Conservation (phyloP, 2,797 vertebrate genomes). For the Molossus molossus region DNA sequence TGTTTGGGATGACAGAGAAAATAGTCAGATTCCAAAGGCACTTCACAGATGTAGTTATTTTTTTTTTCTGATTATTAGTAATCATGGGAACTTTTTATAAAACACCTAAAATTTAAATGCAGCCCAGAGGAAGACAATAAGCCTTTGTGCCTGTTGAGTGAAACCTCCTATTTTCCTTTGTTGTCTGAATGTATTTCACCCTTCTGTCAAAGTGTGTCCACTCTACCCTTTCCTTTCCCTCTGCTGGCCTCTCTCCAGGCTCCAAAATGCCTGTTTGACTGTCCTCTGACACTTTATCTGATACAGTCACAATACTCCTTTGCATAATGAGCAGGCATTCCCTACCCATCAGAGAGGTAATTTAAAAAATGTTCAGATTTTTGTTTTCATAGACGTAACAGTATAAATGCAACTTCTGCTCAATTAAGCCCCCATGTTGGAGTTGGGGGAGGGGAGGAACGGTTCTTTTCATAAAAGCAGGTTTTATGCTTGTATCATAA, state of each 20-base stretch:
- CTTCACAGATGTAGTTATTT: conserved; percentile 39
- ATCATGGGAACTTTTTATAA: conserved; percentile 78
- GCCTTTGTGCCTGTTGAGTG: conserved; percentile 86
- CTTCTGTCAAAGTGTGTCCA: conserved; percentile 88
- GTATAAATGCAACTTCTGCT: conserved; percentile 88
- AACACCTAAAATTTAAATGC: conserved; percentile 74
- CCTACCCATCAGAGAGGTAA: conserved; percentile 86
- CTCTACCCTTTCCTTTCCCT: conserved; percentile 79
- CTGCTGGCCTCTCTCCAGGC: conserved; percentile 83
- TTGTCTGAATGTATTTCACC: conserved; percentile 87
- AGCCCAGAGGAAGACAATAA: conserved; percentile 57
- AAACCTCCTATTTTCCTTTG: conserved; percentile 87
- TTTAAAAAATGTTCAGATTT: conserved; percentile 87
- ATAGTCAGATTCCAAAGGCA: conserved; percentile 18
- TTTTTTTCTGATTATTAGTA: conserved; percentile 39
- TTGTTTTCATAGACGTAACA: conserved; percentile 86
- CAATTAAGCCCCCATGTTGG: conserved; percentile 87
- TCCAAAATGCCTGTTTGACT: conserved; percentile 82
- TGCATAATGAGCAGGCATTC: conserved; percentile 76
- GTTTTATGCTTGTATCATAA: conserved; percentile 71
- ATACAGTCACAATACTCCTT: conserved; percentile 83
- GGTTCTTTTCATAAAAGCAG: conserved; percentile 45
- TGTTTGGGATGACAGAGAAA: conserved; percentile 63
- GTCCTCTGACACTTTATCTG: conserved; percentile 74
- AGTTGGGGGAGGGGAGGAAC: conserved; percentile 54